phyloP scores from a whole-genome alignment of 2,113 vertebrate genomes.

The Apodemus speciosus region DNA sequence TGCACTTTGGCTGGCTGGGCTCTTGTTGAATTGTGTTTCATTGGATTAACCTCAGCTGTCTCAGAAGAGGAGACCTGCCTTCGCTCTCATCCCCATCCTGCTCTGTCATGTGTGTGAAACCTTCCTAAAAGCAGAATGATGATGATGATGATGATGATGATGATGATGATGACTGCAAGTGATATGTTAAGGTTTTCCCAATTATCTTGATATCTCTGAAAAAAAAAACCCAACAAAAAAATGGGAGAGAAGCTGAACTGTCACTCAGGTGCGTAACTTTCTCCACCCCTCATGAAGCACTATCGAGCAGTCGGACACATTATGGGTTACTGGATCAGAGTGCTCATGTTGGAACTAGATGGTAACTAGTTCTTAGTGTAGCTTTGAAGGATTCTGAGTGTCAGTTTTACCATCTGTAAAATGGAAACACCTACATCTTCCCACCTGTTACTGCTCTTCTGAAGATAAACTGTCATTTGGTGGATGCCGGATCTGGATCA shows the following conservation, averaged over 20 bases:
- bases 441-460: neutral
- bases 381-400: neutral
- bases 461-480: neutral
- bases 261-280: neutral
- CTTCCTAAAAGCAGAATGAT: neutral
- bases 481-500: neutral
- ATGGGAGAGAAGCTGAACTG: neutral
- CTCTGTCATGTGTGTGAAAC: slow-evolving; percentile 5
- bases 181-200: neutral
- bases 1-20: neutral
- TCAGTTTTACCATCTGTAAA: slow-evolving; percentile 37
- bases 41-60: neutral
- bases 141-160: neutral
- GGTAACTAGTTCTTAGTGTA: neutral
- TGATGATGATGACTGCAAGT: neutral
- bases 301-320: neutral
- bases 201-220: slow-evolving; percentile 16
- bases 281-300: neutral
- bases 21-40: neutral
- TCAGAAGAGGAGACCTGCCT: neutral
- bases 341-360: neutral
- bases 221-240: neutral
- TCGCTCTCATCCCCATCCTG: neutral
- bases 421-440: neutral
- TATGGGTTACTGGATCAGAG: neutral